Conservation (phyloP, 2,797 vertebrate genomes). For the Coendou prehensilis region DNA sequence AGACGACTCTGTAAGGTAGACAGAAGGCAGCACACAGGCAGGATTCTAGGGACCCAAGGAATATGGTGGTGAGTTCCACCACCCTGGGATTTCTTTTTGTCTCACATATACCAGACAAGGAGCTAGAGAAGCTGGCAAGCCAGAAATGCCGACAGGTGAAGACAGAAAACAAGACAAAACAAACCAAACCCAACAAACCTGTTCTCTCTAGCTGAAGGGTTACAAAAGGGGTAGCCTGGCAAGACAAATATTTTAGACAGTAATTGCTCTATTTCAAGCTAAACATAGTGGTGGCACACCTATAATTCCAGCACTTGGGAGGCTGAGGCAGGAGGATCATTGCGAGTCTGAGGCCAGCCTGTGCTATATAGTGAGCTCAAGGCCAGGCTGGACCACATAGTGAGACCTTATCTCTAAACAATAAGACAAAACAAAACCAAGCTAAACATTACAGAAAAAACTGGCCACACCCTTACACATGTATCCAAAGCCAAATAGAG, state of each 20-base stretch:
- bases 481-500: neutral
- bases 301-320: no score
- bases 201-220: no score
- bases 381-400: no score
- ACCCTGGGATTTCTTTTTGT: neutral
- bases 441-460: neutral
- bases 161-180: neutral
- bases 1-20: neutral
- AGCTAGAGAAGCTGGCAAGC: slow-evolving; percentile 1
- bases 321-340: no score
- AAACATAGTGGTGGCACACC: no score
- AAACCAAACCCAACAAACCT: no score
- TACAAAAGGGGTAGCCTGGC: no score
- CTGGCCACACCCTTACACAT: neutral
- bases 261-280: no score
- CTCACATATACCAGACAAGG: neutral
- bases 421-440: neutral
- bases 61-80: neutral
- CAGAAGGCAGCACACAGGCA: neutral
- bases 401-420: no score
- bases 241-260: no score
- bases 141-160: neutral
- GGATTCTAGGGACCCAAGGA: neutral
- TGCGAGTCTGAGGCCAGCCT: no score
- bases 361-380: no score